Base-by-base conservation (phyloP, 2,888 invertebrate species). In the Drosophila multiciliata region DNA sequence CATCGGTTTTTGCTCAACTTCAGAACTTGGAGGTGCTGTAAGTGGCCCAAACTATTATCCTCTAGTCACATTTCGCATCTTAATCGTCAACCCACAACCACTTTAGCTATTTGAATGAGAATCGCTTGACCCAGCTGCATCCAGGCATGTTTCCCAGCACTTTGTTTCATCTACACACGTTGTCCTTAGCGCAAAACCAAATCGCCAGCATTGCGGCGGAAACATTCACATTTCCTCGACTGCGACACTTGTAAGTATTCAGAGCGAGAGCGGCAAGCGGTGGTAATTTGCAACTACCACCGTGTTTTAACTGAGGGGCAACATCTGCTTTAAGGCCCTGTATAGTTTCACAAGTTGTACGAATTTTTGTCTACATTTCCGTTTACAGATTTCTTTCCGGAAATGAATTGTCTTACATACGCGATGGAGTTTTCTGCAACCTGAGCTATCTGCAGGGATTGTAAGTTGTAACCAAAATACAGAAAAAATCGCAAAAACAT, bases 351-450 rank as follows among this genome's bases (percentile, higher is more conserved):
- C 23, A 54, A 33, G 63, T 65, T 29, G 45, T 55, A 7, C 3
- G 45, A 38, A 67, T 55, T 49, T 42, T 40, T 57, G 38, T 38
- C 53, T 52, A 40, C 57, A 29, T 20, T 52, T 74, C 50, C 59
- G 8, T 26, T 92, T 91, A 7, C 92, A 95, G 94, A 80, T 94
- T 94, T 87, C 80, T 95, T 55, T 93, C 94, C 3, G 93, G 93
- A 69, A 95, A 95, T 90, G 90, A 90, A 23, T 87, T 95, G 57
- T 83, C 85, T 12, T 82, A 90, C 48, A 83, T 95, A 54, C 88
- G 90, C 45, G 92, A 92, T 23, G 91, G 91, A 42, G 93, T 93
- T n/a, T 95, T 95, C 77, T 91, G 91, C 55, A 93, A 93, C 76
- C 86, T 95, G 29, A 87, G 91, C 49, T 87, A 92, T 58, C 90